Percentiles rank a stretch among this genome's conserved stretches.
Conservation (phyloP, 1,140 invertebrate genomes). For the Bombyx mori region DNA sequence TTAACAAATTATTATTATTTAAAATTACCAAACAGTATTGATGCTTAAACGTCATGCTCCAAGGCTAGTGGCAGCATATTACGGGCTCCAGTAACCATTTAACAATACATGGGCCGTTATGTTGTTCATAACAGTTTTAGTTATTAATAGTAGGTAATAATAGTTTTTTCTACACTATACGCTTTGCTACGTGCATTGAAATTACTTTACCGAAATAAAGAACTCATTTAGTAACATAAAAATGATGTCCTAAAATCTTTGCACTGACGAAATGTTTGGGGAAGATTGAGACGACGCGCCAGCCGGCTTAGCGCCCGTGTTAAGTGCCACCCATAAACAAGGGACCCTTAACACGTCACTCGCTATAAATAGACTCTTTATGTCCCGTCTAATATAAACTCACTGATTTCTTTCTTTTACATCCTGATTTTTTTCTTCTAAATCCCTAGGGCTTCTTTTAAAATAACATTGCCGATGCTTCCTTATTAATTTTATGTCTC, state of each 20-base stretch:
- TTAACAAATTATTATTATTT: no score
- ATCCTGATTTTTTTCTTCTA: no score
- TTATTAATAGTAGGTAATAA: no score
- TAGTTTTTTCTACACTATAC: no score
- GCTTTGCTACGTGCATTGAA: no score
- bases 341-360: conserved; percentile 32
- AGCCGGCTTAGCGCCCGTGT: conserved; percentile 27
- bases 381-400: conserved; percentile 31
- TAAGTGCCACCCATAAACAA: conserved; percentile 41
- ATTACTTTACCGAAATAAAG: conserved; percentile 25
- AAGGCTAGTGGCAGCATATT: no score
- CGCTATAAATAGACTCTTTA: conserved; percentile 40
- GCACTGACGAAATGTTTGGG: conserved; percentile 7
- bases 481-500: not conserved
- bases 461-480: not conserved
- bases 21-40: no score
- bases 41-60: no score
- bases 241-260: conserved; percentile 24
- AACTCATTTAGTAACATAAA: conserved; percentile 30
- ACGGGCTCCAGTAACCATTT: no score
- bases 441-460: no score
- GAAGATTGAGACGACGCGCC: conserved; percentile 8
- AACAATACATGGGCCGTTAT: no score
- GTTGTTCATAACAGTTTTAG: no score
- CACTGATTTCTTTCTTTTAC: conserved; percentile 16